Evolutionary conservation across 1,140 invertebrate genomes (phyloP), one percentile per base, ranked within the genome.

Genomic region (Geopemphigus sp.): DNA sequence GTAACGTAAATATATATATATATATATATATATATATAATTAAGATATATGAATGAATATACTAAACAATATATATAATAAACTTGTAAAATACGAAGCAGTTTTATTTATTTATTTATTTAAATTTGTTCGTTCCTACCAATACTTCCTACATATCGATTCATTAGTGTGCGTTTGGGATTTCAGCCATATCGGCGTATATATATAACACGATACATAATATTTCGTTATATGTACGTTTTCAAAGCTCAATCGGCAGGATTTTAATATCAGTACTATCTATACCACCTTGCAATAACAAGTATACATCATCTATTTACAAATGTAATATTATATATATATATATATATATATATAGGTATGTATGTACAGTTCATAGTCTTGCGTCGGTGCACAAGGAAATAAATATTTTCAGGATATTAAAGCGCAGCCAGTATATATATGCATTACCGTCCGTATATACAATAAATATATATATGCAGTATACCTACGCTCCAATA

Each of bases 381-480:
- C 12, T 5, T 68, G 14, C 39, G 12, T 22, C 39, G 22, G 24
- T 17, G 15, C 14, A 17, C n/a, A 6, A 17, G 22, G 66, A 68
- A 68, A 68, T 50, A 22, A 68, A 68, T 50, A 26, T 68, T 68
- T 68, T 15, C 66, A 68, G 39, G 45, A 68, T 50, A 68, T 68
- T 50, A 50, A 68, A 68, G 15, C 5, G 39, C 22, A 24, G 45
- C 24, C 22, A 39, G 11, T 5, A 4, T 29, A 68, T 24, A 50
- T 39, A 24, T 50, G 10, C 32, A 50, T 54, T 5, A 14, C 10
- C 47, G 14, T 50, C 5, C 47, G 5, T 50, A 50, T 54, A 54
- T 54, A 54, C 17, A 19, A 54, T 54, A 61, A 29, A 26, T 61
- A 26, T 61, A 29, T 8, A 39, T 39, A 39, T 39, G 8, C 3